These are phyloP conservation scores for Strigamia maritima DNA, from an alignment of 2,888 invertebrate species.

Conservation along the genomic window DNA sequence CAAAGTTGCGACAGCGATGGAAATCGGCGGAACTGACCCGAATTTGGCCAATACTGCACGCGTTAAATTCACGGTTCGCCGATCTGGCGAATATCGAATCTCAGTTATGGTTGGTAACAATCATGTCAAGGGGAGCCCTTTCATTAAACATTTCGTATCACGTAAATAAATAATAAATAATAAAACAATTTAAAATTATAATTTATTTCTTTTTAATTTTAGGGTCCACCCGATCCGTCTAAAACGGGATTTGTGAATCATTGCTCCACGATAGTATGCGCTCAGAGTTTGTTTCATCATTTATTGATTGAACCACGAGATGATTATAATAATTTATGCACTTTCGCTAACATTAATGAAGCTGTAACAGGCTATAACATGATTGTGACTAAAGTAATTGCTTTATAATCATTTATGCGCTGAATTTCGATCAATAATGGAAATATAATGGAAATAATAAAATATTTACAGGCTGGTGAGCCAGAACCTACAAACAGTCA, in stretches of 20 bases:
- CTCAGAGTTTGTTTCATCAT: slow-evolving; percentile 69
- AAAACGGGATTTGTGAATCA: slow-evolving; percentile 78
- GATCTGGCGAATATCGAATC: slow-evolving; percentile 83
- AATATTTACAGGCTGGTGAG: slow-evolving; percentile 2
- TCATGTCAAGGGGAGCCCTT: slow-evolving; percentile 81
- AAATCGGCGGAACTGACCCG: slow-evolving; percentile 80
- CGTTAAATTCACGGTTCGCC: slow-evolving; percentile 87
- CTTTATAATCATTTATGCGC: slow-evolving; percentile 46
- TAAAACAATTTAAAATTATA: not conserved
- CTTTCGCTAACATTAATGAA: slow-evolving; percentile 44
- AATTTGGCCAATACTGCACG: slow-evolving; percentile 79
- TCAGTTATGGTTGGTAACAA: slow-evolving; percentile 77
- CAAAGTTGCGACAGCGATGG: slow-evolving; percentile 76
- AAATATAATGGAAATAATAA: not conserved
- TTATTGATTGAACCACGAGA: slow-evolving; percentile 87
- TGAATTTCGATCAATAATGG: not conserved
- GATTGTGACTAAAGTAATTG: slow-evolving; percentile 12
- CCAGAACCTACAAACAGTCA: slow-evolving; percentile 6
- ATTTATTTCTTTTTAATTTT: slow-evolving; percentile 41
- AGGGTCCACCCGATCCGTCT: slow-evolving; percentile 77
- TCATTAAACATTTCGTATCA: slow-evolving; percentile 74
- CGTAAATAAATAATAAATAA: slow-evolving; percentile 51
- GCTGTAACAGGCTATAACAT: slow-evolving; percentile 41
- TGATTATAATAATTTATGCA: slow-evolving; percentile 81
- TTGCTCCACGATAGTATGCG: slow-evolving; percentile 79